These are phyloP conservation scores for Amphimallon solstitiale DNA, from an alignment of 2,888 invertebrate genomes.

Conservation along the genomic window DNA sequence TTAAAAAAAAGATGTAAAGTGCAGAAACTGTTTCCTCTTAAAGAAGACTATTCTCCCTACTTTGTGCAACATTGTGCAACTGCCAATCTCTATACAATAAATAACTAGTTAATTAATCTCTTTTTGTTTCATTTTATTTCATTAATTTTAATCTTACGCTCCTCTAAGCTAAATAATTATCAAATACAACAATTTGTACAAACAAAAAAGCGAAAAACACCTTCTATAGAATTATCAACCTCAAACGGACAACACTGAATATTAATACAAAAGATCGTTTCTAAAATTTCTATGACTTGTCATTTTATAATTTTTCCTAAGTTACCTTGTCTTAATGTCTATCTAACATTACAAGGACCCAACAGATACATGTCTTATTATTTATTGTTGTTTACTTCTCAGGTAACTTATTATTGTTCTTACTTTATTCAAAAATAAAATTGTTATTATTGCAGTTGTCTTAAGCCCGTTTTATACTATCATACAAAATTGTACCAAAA, in stretches of 20 bases:
- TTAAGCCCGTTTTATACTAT: too few species aligned
- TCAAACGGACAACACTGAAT: constrained; percentile 27
- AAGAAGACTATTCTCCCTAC: constrained; percentile 11
- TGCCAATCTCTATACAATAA: constrained; percentile 32
- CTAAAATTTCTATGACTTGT: constrained; percentile 2
- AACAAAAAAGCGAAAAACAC: constrained; percentile 28
- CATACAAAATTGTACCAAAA: too few species aligned
- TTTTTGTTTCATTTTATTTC: constrained; percentile 1
- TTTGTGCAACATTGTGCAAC: constrained; percentile 11
- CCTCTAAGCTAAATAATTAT: constrained; percentile 29
- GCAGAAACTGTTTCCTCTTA: background rate
- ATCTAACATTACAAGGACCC: too few species aligned
- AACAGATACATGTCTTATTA: too few species aligned
- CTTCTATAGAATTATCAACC: constrained; percentile 20
- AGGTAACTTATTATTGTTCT: too few species aligned
- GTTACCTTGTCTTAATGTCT: too few species aligned
- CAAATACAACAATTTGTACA: constrained; percentile 33
- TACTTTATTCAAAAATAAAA: too few species aligned
- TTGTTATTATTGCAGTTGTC: too few species aligned
- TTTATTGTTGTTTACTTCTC: too few species aligned
- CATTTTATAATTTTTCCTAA: too few species aligned
- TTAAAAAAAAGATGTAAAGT: constrained; percentile 17
- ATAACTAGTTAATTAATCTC: constrained; percentile 29
- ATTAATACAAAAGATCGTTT: constrained; percentile 20
- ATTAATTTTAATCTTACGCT: constrained; percentile 27